Evolutionary conservation across 2,797 vertebrate species (phyloP).

Genomic region (Pteronotus mesoamericanus): DNA sequence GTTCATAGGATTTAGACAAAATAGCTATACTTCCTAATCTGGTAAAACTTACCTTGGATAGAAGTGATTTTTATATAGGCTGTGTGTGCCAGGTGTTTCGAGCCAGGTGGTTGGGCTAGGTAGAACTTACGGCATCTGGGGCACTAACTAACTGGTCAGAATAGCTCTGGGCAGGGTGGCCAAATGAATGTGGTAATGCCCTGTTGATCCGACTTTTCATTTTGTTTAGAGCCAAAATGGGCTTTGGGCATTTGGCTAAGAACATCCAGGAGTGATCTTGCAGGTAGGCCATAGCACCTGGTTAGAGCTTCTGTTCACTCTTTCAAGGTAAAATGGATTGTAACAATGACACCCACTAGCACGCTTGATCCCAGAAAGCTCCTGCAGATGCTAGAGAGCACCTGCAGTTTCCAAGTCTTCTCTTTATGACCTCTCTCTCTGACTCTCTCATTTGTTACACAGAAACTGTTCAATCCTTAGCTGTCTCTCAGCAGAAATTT

Average conservation of each 20-base stretch:
- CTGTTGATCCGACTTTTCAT: background rate
- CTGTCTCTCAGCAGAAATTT: background rate
- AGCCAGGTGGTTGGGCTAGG: background rate
- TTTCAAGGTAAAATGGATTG: background rate
- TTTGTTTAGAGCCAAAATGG: background rate
- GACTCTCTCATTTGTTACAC: background rate
- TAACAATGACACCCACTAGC: background rate
- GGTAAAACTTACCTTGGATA: background rate
- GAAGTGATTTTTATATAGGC: background rate
- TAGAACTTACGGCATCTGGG: background rate
- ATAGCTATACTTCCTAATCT: background rate
- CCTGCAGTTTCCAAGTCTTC: background rate
- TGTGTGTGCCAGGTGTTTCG: background rate
- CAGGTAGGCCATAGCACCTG: background rate
- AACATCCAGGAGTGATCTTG: background rate
- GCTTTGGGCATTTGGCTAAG: background rate
- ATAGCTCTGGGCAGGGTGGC: background rate
- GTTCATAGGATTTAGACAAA: background rate
- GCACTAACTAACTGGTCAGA: background rate
- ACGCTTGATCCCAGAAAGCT: background rate
- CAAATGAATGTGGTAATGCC: background rate
- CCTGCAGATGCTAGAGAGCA: background rate
- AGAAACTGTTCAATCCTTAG: background rate
- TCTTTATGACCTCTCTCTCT: background rate
- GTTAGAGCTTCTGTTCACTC: background rate